Conservation (phyloP, 2,797 vertebrate genomes). For the Okamejei kenojei region DNA sequence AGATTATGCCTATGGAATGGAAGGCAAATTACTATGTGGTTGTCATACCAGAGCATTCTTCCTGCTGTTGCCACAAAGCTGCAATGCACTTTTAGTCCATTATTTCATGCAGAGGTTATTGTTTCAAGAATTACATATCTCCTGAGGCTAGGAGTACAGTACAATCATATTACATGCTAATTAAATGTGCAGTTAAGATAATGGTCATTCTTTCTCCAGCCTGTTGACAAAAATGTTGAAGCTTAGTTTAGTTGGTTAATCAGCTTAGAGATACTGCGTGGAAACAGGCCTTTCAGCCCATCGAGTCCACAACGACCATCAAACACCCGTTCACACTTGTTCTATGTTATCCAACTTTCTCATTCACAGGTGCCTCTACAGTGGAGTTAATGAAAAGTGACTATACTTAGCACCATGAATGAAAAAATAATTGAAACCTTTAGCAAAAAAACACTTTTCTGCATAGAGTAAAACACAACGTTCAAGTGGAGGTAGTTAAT, state of each 20-base stretch:
- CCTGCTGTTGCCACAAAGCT: background rate
- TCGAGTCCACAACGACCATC: no score
- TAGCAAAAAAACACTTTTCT: background rate
- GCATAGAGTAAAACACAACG: background rate
- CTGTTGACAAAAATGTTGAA: background rate
- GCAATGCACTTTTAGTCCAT: constrained; percentile 23
- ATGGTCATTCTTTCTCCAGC: background rate
- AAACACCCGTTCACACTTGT: no score
- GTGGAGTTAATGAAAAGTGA: background rate
- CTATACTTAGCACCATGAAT: background rate
- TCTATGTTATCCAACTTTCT: no score
- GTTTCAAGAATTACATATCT: background rate
- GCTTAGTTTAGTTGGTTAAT: background rate
- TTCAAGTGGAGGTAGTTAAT: no score
- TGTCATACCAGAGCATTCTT: constrained; percentile 26
- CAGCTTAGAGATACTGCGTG: no score
- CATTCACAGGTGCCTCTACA: background rate
- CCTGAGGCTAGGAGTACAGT: background rate
- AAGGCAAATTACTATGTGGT: constrained; percentile 31
- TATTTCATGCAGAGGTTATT: constrained; percentile 8
- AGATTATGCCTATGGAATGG: constrained; percentile 14
- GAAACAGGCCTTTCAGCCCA: no score
- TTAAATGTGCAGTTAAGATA: constrained; percentile 28
- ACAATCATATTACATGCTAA: constrained; percentile 28
- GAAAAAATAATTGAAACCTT: background rate